Evolutionary conservation across 2,888 invertebrate genomes (phyloP), one percentile per base, ranked within the genome.

Genomic region (Cryptocheilus praepositus): DNA sequence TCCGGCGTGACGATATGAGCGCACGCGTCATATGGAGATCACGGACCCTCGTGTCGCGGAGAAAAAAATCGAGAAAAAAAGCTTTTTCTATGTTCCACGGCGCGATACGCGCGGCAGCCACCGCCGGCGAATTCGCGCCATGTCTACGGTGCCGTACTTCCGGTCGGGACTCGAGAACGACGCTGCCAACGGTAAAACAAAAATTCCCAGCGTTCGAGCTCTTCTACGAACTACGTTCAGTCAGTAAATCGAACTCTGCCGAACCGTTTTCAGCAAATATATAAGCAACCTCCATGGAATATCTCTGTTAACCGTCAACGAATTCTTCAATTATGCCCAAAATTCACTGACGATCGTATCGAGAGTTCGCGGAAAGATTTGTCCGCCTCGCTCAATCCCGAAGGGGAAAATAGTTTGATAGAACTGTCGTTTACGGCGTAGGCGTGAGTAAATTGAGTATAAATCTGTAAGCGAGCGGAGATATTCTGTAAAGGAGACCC

Each of bases 111-210:
- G 36, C 36, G 36, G 36, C 54, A 28, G 28, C 28, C 54, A 55
- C 28, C 54, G 54, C 54, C 54, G 54, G 54, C 54, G 18, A 16
- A 19, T 45, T 56, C 25, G 61, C 28, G 16, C 13, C 28, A 52
- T 22, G 53, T 53, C 56, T 67, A 45, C 45, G 43, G 15, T 45
- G 43, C 61, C 67, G 56, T 45, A 62, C 46, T 57, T 67, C 67
- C 67, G 66, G 61, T 61, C n/a, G 22, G 18, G 16, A 28, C 45
- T 8, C 16, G n/a, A 13, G n/a, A 28, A 3, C 16, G 28, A 13
- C 52, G 53, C 45, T 54, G 22, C 45, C 53, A 51, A 44, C 65
- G 19, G 58, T 0, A 13, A 53, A 59, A 36, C 58, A 56, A 57
- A 45, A 55, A 57, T 5, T 57, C 43, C 56, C 36, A 7, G 11